Evolutionary conservation across 2,888 invertebrate genomes (phyloP), one percentile per base, ranked within the genome.

Genomic region (Dioctria linearis): DNA sequence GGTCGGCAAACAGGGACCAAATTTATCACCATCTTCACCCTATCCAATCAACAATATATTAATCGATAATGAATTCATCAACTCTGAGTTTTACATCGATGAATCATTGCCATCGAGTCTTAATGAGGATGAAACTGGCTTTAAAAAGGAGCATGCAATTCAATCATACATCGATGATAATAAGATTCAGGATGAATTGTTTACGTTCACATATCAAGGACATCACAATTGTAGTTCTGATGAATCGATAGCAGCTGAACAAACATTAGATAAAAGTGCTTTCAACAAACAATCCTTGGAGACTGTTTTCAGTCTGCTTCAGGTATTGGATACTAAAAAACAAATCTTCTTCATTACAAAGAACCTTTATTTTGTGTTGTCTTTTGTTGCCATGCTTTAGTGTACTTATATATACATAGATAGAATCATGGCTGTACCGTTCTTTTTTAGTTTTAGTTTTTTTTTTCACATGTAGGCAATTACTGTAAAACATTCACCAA

Each of bases 101-200:
- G 96, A 96, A 89, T 95, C 95, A 83, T 92, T 95, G 90, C 95
- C 95, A 81, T 95, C 95, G 86, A 95, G 95, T 88, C 92, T 95
- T 90, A 94, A 83, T 75, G 83, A 84, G 66, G 82, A 83, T 37
- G 82, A 81, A 8, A 59, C 80, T 63, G 78, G 82, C 66, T 78
- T 67, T 42, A 25, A 25, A 25, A 67, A 71, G 63, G 73, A 79
- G 42, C 46, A 63, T 63, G 80, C 80, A 37, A 61, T 54, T 5
- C 61, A 49, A 63, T 61, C 76, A 49, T 76, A 51, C 63, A 40
- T 13, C 3, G 46, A 66, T 13, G 25, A 25, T 25, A 25, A 25
- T 25, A 78, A 80, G 37, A 80, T 65, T 66, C 46, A 42, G 61
- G 76, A 79, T 25, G 63, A 73, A 67, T 59, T 63, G 11, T 76